Percentiles rank a stretch among this genome's conserved stretches.
These are phyloP conservation scores for Silurus aristotelis DNA, from an alignment of 2,797 vertebrate species.

Conservation along the genomic window DNA sequence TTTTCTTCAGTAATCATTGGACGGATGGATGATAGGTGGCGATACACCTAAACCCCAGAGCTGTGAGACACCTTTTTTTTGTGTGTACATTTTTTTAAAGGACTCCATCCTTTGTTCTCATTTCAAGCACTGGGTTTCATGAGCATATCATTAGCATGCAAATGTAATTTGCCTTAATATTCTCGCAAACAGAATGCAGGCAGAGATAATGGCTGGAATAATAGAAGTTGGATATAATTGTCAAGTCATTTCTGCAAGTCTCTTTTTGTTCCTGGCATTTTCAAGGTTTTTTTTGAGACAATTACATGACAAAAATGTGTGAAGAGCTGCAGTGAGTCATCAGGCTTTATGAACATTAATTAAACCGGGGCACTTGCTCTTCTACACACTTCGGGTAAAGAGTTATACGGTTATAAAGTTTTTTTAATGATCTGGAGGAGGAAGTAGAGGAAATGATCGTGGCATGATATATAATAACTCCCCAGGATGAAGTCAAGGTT, in stretches of 20 bases:
- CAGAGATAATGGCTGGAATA: conserved; percentile 9
- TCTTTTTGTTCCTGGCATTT: conserved; percentile 2
- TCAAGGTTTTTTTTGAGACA: background rate
- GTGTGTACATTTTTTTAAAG: background rate
- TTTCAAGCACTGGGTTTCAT: background rate
- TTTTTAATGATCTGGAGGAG: background rate
- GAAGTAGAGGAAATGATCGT: background rate
- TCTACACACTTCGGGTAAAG: background rate
- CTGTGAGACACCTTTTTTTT: background rate
- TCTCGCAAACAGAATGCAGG: conserved; percentile 14
- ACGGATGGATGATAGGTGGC: background rate
- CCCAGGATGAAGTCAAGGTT: background rate
- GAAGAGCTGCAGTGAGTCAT: conserved; percentile 7
- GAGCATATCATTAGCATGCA: conserved; percentile 9
- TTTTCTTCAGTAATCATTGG: too few relatives aligned
- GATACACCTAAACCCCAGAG: background rate
- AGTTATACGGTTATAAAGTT: background rate
- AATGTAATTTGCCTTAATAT: conserved; percentile 25
- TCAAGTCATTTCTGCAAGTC: conserved; percentile 6
- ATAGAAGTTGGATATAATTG: background rate
- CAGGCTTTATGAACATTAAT: conserved; percentile 6
- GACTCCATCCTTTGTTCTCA: background rate
- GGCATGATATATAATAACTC: conserved; percentile 5
- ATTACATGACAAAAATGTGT: conserved; percentile 14
- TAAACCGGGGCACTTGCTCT: background rate